Base-by-base conservation (phyloP, 2,888 invertebrate genomes). In the Rhabditoides inermis region DNA sequence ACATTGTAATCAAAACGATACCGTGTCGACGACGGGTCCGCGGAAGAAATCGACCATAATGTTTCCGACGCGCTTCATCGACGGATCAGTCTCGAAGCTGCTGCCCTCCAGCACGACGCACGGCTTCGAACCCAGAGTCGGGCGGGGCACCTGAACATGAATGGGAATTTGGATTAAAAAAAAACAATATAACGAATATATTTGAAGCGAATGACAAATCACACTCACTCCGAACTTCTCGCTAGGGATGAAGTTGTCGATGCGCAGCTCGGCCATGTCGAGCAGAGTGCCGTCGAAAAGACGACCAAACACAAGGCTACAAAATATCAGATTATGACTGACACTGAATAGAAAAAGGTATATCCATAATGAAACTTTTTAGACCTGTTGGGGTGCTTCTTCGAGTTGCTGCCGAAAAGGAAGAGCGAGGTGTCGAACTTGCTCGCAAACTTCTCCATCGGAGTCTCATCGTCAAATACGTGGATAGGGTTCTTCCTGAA, bases 211-310 rank as follows among this genome's bases (percentile, higher is more conserved):
- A n/a, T n/a, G n/a, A n/a, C n/a, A n/a, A n/a, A 18, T 10, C 5
- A 44, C 20, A 42, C 48, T 53, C 39, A 61, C 65, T n/a, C 59
- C 53, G 45, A 68, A 69, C 12, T 51, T 47, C 3, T 27, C 32
- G n/a, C 58, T 27, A 0, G 86, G 82, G 76, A 85, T 84, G 76
- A 84, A 91, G 49, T 85, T 83, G 49, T 88, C 88, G 22, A 95
- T 83, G 7, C 90, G 89, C 51, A 98, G 83, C 79, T 98, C 98
- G 53, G 90, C 83, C 90, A 98, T 92, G 76, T 98, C 95, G 51
- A 95, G 79, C 28, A 95, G 80, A 53, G 86, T 85, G 71, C 86
- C 84, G 78, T 98, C 88, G 78, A 85, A 94, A 75, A 87, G 85
- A 63, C 95, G 83, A 0, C 84, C 83, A 44, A 67, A 58, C n/a